Conservation (phyloP, 2,113 vertebrate genomes). For the Corythornis madagascariensis region DNA sequence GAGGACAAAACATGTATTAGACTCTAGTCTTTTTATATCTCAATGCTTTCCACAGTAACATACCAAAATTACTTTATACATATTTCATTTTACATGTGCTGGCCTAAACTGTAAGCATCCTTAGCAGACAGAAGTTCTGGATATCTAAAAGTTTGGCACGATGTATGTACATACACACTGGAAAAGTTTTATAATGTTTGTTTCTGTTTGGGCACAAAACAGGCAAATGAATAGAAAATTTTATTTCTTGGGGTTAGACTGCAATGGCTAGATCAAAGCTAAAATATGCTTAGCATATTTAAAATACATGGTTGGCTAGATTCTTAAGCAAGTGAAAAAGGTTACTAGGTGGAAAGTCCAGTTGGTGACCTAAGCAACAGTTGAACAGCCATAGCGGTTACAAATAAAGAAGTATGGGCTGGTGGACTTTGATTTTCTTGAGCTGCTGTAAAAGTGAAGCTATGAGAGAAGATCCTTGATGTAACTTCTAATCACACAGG, state of each 20-base stretch:
- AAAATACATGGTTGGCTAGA: neutral
- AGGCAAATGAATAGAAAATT: neutral
- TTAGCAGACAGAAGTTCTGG: neutral
- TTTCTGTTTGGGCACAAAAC: neutral
- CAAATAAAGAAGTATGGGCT: neutral
- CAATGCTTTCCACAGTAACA: neutral
- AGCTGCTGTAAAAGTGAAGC: neutral
- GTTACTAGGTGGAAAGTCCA: neutral
- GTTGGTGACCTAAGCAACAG: neutral
- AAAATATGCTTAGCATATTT: neutral
- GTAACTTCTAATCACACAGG: neutral
- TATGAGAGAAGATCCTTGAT: neutral
- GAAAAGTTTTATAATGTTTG: neutral
- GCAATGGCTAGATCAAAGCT: neutral
- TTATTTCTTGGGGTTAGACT: fast-evolving
- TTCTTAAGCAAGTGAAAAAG: neutral
- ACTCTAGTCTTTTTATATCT: neutral
- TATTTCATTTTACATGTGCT: neutral
- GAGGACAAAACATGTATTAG: neutral
- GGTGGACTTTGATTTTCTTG: neutral
- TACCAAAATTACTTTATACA: neutral
- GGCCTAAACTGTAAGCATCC: neutral
- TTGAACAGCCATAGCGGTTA: neutral
- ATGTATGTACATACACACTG: neutral
- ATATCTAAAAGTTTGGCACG: neutral